Conservation (phyloP, 1,140 invertebrate genomes). For the Ceratina calcarata region DNA sequence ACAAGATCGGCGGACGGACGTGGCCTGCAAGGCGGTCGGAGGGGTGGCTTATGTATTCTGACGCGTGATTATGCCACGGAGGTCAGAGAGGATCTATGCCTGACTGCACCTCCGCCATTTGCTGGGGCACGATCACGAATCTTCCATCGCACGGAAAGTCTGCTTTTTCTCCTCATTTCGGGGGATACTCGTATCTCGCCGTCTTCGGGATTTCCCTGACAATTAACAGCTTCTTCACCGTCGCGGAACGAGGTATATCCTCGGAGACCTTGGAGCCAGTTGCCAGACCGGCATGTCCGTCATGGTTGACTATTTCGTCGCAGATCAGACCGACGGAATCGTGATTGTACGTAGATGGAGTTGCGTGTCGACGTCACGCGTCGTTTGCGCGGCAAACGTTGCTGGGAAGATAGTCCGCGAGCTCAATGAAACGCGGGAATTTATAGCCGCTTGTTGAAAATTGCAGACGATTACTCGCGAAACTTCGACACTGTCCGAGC, state of each 20-base stretch:
- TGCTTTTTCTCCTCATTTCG: constrained; percentile 22
- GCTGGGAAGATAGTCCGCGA: constrained; percentile 6
- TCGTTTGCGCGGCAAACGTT: constrained; percentile 24
- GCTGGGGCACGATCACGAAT: constrained; percentile 58
- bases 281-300: not conserved
- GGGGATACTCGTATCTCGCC: constrained; percentile 2
- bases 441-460: constrained; percentile 1
- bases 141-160: constrained; percentile 49
- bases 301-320: constrained; percentile 8
- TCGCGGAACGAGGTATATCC: constrained; percentile 11
- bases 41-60: constrained; percentile 60
- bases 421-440: constrained; percentile 2
- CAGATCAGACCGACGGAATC: constrained; percentile 23
- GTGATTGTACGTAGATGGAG: not conserved
- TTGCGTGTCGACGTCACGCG: constrained; percentile 28
- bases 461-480: not conserved
- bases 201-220: constrained; percentile 20
- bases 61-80: constrained; percentile 67
- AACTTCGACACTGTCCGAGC: no score
- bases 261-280: constrained; percentile 6
- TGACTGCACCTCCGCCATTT: constrained; percentile 66
- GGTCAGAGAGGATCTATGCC: constrained; percentile 67
- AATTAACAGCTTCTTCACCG: constrained; percentile 42
- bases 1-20: constrained; percentile 61
- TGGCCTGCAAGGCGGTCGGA: constrained; percentile 46